Evolutionary conservation across 2,888 invertebrate genomes (phyloP).

Genomic region (Dryocosmus kuriphilus): DNA sequence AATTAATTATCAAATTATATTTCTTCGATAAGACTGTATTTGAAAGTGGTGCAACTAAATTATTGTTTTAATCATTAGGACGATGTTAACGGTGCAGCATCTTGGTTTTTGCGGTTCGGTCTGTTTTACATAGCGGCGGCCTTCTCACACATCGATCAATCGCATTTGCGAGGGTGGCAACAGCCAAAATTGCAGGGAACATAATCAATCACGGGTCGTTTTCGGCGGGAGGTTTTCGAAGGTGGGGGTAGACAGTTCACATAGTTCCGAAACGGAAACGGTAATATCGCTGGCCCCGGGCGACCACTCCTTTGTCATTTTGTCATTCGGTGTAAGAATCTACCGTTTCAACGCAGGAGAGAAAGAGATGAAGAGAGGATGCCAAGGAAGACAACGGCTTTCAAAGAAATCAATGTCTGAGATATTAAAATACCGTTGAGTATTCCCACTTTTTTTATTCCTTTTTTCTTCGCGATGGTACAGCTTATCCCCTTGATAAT

Average conservation of each 20-base stretch:
- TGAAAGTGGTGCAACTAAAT: not conserved
- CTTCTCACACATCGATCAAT: constrained; percentile 57
- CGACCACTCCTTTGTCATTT: constrained; percentile 76
- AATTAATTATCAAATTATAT: no score
- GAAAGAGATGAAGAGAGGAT: constrained; percentile 38
- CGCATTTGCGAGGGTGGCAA: constrained; percentile 57
- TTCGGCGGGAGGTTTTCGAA: constrained; percentile 58
- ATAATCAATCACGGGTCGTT: constrained; percentile 76
- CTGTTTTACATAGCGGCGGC: not conserved
- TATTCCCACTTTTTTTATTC: not conserved
- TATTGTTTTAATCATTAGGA: not conserved
- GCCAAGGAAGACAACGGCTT: constrained; percentile 12
- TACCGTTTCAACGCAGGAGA: constrained; percentile 39
- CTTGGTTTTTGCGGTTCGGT: not conserved
- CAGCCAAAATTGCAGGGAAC: constrained; percentile 74
- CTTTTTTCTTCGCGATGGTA: not conserved
- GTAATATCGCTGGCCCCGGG: constrained; percentile 75
- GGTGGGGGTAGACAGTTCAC: constrained; percentile 67
- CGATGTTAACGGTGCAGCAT: not conserved
- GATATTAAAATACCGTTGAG: constrained; percentile 59
- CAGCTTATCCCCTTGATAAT: not conserved
- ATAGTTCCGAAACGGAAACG: constrained; percentile 75
- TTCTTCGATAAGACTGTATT: no score
- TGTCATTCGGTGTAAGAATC: constrained; percentile 71
- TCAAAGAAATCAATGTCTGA: constrained; percentile 56